These are phyloP conservation scores for Lingula anatina DNA, from an alignment of 2,888 invertebrate species.

Conservation along the genomic window DNA sequence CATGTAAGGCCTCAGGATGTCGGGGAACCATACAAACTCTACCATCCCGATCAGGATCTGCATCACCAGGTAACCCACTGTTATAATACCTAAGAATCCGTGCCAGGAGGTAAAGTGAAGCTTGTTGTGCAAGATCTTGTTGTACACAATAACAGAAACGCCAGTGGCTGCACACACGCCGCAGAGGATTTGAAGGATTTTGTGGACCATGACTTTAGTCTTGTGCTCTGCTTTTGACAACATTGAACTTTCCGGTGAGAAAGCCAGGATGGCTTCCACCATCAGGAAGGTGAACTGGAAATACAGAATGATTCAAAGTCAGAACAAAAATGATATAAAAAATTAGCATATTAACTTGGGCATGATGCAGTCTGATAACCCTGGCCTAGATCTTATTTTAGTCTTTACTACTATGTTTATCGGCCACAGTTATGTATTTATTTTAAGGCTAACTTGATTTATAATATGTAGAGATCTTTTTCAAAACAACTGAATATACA, in stretches of 20 bases:
- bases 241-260: conserved; percentile 47
- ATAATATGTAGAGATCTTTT: too few relatives aligned
- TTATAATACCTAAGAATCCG: conserved; percentile 40
- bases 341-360: too few relatives aligned
- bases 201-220: conserved; percentile 40
- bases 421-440: too few relatives aligned
- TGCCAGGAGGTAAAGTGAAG: conserved; percentile 50
- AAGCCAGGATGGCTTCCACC: conserved; percentile 48
- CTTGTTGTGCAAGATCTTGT: conserved; percentile 39
- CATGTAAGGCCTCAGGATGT: conserved; percentile 21
- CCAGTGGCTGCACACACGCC: conserved; percentile 28
- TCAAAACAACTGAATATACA: too few relatives aligned
- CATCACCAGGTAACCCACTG: conserved; percentile 30
- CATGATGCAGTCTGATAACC: too few relatives aligned
- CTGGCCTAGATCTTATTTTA: too few relatives aligned
- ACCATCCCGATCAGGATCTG: conserved; percentile 43
- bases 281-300: conserved; percentile 47
- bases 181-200: conserved; percentile 29
- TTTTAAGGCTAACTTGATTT: too few relatives aligned
- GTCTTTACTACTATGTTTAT: too few relatives aligned
- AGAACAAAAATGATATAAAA: conserved; percentile 6
- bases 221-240: conserved; percentile 21
- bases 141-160: conserved; percentile 35
- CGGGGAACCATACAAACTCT: too few relatives aligned
- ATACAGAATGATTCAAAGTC: conserved; percentile 17